Percentiles rank a stretch among this genome's conserved stretches.
Conservation (phyloP, 64 coral and sea anemone genomes). For the Dendrophyllia cribrosa region DNA sequence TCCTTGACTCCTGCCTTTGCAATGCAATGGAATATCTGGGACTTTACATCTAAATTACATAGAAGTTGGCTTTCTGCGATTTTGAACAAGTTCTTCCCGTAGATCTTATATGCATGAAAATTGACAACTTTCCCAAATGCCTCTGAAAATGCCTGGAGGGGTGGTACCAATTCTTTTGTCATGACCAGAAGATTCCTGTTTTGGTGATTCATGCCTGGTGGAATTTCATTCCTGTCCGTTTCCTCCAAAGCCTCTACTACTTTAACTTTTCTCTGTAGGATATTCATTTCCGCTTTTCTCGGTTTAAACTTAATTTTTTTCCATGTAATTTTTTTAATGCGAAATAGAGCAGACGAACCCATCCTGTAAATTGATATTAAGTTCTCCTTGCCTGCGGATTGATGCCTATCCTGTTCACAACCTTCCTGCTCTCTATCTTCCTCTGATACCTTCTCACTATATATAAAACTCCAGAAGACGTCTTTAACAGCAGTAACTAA, state of each 20-base stretch:
- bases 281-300: background rate
- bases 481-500: slow-evolving; percentile 21
- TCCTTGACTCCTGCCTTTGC: background rate
- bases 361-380: slow-evolving; percentile 27
- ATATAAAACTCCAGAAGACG: slow-evolving; percentile 28
- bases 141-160: background rate
- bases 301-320: slow-evolving; percentile 29
- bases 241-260: slow-evolving; percentile 28
- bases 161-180: background rate
- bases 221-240: slow-evolving; percentile 2
- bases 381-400: slow-evolving; percentile 1
- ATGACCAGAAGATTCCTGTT: slow-evolving; percentile 20
- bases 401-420: background rate
- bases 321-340: slow-evolving; percentile 23
- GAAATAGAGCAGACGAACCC: slow-evolving; percentile 22
- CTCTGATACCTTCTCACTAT: slow-evolving; percentile 14
- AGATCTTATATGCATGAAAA: background rate
- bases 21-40: background rate
- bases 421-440: background rate
- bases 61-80: slow-evolving; percentile 19
- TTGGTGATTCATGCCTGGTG: background rate
- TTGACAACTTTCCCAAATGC: background rate
- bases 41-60: background rate
- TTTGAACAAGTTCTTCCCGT: slow-evolving; percentile 11
- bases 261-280: background rate